A percentile compares a stretch with the other conserved stretches of the same genome.
These are phyloP conservation scores for Proctacanthus coquilletti DNA, from an alignment of 1,140 invertebrate genomes.

Conservation along the genomic window DNA sequence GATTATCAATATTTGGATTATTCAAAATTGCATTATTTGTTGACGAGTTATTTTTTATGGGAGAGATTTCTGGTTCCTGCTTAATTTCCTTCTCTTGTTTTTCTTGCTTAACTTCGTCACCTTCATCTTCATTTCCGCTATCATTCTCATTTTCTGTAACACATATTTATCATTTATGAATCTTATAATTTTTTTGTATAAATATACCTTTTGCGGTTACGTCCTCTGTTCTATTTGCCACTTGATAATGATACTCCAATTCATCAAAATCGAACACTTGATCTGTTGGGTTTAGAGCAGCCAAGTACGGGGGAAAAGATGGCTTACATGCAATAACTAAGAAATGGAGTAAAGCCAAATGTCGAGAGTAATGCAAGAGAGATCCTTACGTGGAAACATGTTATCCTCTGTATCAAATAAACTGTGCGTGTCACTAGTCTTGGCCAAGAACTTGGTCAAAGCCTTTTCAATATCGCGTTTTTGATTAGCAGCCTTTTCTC, in stretches of 20 bases:
- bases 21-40: constrained; percentile 19
- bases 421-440: constrained; percentile 82
- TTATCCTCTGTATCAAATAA: constrained; percentile 80
- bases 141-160: constrained; percentile 26
- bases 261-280: constrained; percentile 90
- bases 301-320: constrained; percentile 61
- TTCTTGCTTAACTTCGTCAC: constrained; percentile 23
- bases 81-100: constrained; percentile 32
- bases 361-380: too few species aligned
- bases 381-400: constrained; percentile 63
- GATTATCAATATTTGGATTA: constrained; percentile 65
- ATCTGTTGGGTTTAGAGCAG: constrained; percentile 78
- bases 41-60: constrained; percentile 10
- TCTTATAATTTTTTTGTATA: neutral
- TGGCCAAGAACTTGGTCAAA: constrained; percentile 84
- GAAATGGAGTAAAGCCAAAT: constrained; percentile 19
- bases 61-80: constrained; percentile 20
- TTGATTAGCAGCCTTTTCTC: constrained; percentile 84
- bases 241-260: constrained; percentile 65
- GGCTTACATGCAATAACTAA: constrained; percentile 79
- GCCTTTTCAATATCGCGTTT: constrained; percentile 89
- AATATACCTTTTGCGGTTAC: constrained; percentile 35
- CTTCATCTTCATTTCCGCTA: constrained; percentile 17
- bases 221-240: constrained; percentile 45
- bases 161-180: constrained; percentile 1